Evolutionary conservation across 2,888 invertebrate genomes (phyloP).

Genomic region (Eristalis arbustorum): DNA sequence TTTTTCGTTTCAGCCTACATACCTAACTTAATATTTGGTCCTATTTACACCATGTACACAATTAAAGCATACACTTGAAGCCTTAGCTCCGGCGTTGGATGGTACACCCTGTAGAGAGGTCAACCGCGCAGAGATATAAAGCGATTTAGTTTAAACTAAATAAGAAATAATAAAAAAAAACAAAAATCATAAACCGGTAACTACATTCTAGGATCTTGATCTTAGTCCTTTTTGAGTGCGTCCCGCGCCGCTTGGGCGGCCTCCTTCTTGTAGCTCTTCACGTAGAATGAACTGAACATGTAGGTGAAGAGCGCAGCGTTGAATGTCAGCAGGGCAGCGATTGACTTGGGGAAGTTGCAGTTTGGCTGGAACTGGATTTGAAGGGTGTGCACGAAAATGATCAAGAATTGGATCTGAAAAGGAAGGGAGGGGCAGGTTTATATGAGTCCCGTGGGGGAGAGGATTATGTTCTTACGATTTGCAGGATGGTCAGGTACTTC

Average conservation of each 20-base stretch:
- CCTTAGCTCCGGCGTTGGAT: constrained; percentile 37
- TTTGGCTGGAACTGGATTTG: constrained; percentile 84
- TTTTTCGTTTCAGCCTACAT: constrained; percentile 27
- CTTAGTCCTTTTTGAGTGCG: constrained; percentile 75
- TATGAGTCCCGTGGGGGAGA: background rate
- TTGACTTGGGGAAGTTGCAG: constrained; percentile 86
- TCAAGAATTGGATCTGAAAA: constrained; percentile 86
- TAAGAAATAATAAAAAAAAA: background rate
- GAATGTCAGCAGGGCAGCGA: constrained; percentile 85
- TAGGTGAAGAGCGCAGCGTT: constrained; percentile 88
- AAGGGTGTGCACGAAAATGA: constrained; percentile 87
- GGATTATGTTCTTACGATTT: constrained; percentile 84
- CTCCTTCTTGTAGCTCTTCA: constrained; percentile 83
- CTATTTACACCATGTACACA: constrained; percentile 65
- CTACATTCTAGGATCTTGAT: background rate
- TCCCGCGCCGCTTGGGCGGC: constrained; percentile 72
- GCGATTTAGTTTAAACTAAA: background rate
- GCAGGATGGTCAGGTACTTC: constrained; percentile 91
- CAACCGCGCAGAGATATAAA: background rate
- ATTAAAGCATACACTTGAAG: constrained; percentile 43
- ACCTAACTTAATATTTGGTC: constrained; percentile 69
- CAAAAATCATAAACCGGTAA: constrained; percentile 1
- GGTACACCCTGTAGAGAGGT: constrained; percentile 3
- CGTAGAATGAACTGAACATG: constrained; percentile 89
- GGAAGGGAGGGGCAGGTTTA: constrained; percentile 71